Conservation (phyloP, 2,113 vertebrate genomes). For the Zapus hudsonius region DNA sequence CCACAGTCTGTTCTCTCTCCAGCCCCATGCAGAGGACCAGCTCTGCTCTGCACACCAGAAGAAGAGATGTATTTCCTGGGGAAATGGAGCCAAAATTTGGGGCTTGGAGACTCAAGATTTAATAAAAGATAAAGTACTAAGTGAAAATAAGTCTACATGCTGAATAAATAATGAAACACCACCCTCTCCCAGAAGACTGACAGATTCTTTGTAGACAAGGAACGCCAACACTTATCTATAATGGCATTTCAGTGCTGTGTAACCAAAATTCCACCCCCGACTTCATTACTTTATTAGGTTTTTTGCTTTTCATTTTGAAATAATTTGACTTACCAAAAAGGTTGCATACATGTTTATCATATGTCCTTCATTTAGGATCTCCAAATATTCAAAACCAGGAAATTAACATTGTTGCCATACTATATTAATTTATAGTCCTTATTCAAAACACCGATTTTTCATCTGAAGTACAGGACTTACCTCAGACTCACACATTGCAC, state of each 20-base stretch:
- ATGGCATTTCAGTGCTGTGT: not conserved
- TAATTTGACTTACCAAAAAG: not conserved
- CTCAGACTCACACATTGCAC: not conserved
- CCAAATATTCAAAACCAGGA: not conserved
- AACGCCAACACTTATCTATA: not conserved
- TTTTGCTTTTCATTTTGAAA: constrained; percentile 31
- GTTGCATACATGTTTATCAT: not conserved
- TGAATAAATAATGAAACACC: not conserved
- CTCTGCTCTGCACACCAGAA: not conserved
- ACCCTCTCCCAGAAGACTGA: not conserved
- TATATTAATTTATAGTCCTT: constrained; percentile 12
- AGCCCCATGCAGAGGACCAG: not conserved
- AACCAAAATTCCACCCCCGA: not conserved
- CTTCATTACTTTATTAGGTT: not conserved
- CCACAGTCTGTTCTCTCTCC: not conserved
- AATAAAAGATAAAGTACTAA: not conserved
- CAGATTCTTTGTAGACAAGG: not conserved
- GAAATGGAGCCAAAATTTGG: not conserved
- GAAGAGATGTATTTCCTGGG: not conserved
- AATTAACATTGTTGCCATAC: not conserved
- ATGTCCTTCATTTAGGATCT: not conserved
- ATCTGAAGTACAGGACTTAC: not conserved
- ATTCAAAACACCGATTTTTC: not conserved
- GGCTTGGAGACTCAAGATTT: not conserved
- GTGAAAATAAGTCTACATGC: not conserved